These are phyloP conservation scores for Monoplex corrugatus DNA, from an alignment of 2,888 invertebrate species.

Conservation along the genomic window DNA sequence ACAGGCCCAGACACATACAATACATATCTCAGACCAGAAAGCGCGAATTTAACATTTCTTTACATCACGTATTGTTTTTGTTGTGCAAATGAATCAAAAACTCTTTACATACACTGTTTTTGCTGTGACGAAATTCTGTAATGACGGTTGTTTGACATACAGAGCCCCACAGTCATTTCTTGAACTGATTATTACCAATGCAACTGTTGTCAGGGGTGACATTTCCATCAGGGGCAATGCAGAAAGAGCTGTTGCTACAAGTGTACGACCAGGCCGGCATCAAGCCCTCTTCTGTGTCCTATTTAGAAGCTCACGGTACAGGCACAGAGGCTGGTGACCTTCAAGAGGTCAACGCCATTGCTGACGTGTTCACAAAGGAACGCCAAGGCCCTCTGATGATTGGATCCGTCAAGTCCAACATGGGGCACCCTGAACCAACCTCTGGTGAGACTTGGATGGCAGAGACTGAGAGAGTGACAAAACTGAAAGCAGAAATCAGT, in stretches of 20 bases:
- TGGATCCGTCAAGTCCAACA: constrained; percentile 98
- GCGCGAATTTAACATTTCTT: too few relatives aligned
- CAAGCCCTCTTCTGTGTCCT: constrained; percentile 91
- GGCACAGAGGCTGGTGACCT: constrained; percentile 98
- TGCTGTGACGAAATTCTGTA: too few relatives aligned
- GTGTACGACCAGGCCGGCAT: constrained; percentile 92
- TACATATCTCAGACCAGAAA: too few relatives aligned
- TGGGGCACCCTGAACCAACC: constrained; percentile 97
- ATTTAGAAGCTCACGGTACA: constrained; percentile 99
- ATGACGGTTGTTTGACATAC: too few relatives aligned
- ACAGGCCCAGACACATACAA: too few relatives aligned
- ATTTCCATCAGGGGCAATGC: constrained; percentile 85
- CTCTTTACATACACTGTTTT: too few relatives aligned
- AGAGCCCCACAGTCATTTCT: too few relatives aligned
- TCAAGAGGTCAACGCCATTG: constrained; percentile 97
- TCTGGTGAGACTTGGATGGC: constrained; percentile 82
- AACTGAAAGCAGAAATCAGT: too few relatives aligned
- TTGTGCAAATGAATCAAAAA: too few relatives aligned
- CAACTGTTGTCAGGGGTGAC: constrained; percentile 81
- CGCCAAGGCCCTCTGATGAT: constrained; percentile 88
- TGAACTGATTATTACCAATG: not conserved
- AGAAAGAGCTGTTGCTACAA: constrained; percentile 87
- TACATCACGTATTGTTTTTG: too few relatives aligned
- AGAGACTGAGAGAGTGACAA: too few relatives aligned
- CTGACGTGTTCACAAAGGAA: constrained; percentile 85